These are phyloP conservation scores for Rhinichthys osculus DNA, from an alignment of 2,797 vertebrate species.

Conservation along the genomic window DNA sequence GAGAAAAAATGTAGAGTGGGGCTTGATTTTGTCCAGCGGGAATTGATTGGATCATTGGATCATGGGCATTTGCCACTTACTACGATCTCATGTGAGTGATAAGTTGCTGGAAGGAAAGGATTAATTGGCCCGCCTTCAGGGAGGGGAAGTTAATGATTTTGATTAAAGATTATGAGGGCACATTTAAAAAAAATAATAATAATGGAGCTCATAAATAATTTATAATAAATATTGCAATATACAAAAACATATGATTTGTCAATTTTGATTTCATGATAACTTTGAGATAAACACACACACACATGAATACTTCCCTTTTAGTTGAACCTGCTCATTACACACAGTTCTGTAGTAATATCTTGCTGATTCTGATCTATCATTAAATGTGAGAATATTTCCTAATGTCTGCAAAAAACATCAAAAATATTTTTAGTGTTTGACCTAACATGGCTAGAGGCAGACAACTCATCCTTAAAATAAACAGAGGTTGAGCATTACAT, in stretches of 20 bases:
- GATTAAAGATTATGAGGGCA: background rate
- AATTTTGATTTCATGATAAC: background rate
- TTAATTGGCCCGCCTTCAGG: background rate
- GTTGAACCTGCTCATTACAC: background rate
- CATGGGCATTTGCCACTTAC: background rate
- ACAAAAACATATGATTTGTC: background rate
- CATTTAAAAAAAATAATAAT: background rate
- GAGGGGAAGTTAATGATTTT: background rate
- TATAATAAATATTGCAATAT: background rate
- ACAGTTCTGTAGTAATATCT: background rate
- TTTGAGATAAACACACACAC: background rate
- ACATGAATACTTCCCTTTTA: background rate
- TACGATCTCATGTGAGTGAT: background rate
- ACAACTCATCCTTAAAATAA: slow-evolving; percentile 6
- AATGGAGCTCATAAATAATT: background rate
- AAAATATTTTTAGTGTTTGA: background rate
- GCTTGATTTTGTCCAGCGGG: background rate
- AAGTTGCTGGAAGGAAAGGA: background rate
- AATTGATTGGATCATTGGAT: background rate
- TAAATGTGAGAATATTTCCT: background rate
- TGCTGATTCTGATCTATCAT: background rate
- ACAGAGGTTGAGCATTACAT: background rate
- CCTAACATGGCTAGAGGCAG: slow-evolving; percentile 4
- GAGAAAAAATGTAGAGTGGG: background rate
- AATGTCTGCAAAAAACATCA: background rate